phyloP scores from a whole-genome alignment of 2,888 invertebrate genomes.

The Chaetogeoica ovagalla region DNA sequence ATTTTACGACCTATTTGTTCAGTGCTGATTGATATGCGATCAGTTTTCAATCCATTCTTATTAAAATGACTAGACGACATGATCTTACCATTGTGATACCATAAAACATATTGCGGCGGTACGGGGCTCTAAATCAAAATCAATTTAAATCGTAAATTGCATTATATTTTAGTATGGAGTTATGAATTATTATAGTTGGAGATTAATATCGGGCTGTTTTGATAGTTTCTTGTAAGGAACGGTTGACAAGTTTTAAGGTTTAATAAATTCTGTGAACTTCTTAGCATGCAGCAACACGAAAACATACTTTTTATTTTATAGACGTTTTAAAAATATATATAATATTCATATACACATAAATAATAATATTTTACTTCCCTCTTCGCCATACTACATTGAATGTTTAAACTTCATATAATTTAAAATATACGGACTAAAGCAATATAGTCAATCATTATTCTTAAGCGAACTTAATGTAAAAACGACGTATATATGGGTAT shows the following conservation, averaged over 20 bases:
- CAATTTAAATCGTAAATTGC: slow-evolving; percentile 19
- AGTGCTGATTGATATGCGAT: slow-evolving; percentile 79
- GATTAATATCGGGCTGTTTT: neutral
- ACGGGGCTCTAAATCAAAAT: slow-evolving; percentile 75
- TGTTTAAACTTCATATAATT: neutral
- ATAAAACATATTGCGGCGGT: slow-evolving; percentile 91
- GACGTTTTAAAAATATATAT: slow-evolving; percentile 1
- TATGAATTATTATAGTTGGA: neutral
- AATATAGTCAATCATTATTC: slow-evolving; percentile 61
- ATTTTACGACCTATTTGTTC: slow-evolving; percentile 77
- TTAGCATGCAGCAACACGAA: slow-evolving; percentile 19
- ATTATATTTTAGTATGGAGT: neutral
- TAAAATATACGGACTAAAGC: neutral
- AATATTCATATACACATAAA: neutral
- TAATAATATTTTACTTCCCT: neutral
- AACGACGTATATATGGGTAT: neutral
- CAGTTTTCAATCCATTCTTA: slow-evolving; percentile 80
- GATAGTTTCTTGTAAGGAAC: neutral
- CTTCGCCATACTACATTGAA: neutral
- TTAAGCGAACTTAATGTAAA: neutral
- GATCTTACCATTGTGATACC: slow-evolving; percentile 93
- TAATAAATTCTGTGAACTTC: slow-evolving; percentile 6
- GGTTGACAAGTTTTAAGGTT: slow-evolving; percentile 12
- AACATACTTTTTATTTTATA: slow-evolving; percentile 1
- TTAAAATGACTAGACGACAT: slow-evolving; percentile 61